A percentile compares a stretch with the other conserved stretches of the same genome.
These are phyloP conservation scores for Heteropelma amictum DNA, from an alignment of 2,888 invertebrate species.

Conservation along the genomic window DNA sequence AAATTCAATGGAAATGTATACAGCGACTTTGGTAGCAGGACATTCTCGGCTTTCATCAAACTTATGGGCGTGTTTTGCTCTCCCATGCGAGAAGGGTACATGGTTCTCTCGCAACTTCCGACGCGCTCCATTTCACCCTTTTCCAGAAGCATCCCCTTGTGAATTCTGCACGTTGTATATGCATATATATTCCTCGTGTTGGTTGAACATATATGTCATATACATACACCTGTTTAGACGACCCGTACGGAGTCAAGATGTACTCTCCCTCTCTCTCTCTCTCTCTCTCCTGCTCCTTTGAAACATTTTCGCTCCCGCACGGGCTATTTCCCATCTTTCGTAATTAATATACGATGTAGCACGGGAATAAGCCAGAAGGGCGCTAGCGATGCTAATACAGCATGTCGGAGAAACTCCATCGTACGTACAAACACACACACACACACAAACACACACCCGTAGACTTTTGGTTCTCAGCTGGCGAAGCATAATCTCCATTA, in stretches of 20 bases:
- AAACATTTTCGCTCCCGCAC: constrained; percentile 41
- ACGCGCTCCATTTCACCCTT: constrained; percentile 47
- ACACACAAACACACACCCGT: too few relatives aligned
- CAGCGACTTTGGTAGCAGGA: not conserved
- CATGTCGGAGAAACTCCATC: constrained; percentile 35
- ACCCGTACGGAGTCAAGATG: constrained; percentile 2
- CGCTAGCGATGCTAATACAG: constrained; percentile 52
- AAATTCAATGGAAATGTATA: not conserved
- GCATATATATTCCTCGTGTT: not conserved
- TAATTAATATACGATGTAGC: constrained; percentile 55
- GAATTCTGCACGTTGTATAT: not conserved
- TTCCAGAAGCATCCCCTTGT: constrained; percentile 15
- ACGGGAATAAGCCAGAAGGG: constrained; percentile 51
- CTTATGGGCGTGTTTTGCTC: constrained; percentile 11
- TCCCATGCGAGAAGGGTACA: not conserved
- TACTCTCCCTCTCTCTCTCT: not conserved
- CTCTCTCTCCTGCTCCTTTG: constrained; percentile 1
- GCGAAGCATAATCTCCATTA: constrained; percentile 46
- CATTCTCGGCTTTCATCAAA: constrained; percentile 25
- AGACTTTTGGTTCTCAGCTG: constrained; percentile 11
- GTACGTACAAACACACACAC: not conserved
- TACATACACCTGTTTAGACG: not conserved
- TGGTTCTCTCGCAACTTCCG: constrained; percentile 32
- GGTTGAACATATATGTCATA: too few relatives aligned
- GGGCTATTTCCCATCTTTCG: constrained; percentile 51